Percentiles rank a stretch among this genome's conserved stretches.
Evolutionary conservation across 2,113 vertebrate genomes (phyloP).

Genomic region (Forbesichthys agassizii): DNA sequence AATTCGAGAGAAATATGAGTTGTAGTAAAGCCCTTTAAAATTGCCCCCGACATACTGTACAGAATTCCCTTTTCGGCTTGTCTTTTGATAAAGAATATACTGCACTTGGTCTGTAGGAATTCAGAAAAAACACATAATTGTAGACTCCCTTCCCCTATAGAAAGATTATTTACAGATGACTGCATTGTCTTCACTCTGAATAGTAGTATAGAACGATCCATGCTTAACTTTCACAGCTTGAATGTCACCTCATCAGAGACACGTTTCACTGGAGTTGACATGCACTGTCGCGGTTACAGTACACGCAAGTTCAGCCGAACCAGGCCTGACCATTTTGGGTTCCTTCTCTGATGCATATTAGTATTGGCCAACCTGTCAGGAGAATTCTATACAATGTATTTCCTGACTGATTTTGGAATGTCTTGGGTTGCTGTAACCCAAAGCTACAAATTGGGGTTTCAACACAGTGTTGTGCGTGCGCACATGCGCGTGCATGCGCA

Average conservation of each 20-base stretch:
- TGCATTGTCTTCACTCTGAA: slow-evolving; percentile 30
- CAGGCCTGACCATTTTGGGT: not conserved
- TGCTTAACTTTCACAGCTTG: not conserved
- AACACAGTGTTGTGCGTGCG: not conserved
- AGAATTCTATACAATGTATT: slow-evolving; percentile 8
- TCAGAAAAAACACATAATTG: not conserved
- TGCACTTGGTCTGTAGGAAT: slow-evolving; percentile 21
- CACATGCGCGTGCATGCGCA: not conserved
- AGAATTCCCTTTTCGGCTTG: not conserved
- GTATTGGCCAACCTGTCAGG: not conserved
- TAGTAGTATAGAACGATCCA: not conserved
- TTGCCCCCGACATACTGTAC: not conserved
- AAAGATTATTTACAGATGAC: slow-evolving; percentile 55
- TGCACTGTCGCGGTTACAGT: not conserved
- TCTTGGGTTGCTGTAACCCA: not conserved
- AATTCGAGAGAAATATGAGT: slow-evolving; percentile 4
- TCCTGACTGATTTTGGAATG: not conserved
- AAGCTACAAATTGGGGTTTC: not conserved
- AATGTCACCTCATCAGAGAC: not conserved
- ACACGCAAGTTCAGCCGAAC: not conserved
- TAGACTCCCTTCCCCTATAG: slow-evolving; percentile 3
- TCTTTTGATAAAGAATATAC: slow-evolving; percentile 3
- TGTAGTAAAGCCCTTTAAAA: slow-evolving; percentile 2
- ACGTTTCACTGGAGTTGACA: not conserved
- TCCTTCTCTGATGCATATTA: not conserved